These are phyloP conservation scores for Discoglossus pictus DNA, from an alignment of 2,797 vertebrate genomes.

Conservation along the genomic window DNA sequence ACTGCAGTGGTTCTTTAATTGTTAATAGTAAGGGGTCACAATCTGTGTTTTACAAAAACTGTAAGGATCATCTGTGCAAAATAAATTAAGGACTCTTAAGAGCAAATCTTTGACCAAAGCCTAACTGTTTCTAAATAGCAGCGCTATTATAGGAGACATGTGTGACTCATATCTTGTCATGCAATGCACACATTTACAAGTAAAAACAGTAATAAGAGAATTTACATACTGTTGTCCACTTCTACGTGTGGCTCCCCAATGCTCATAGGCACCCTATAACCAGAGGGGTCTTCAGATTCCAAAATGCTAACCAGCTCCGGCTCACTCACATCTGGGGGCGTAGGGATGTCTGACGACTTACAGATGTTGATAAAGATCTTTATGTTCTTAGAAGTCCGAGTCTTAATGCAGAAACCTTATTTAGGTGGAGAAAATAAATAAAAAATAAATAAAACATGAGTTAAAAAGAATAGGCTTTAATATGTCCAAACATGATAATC, in stretches of 20 bases:
- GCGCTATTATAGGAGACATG: too few species aligned
- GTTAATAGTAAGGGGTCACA: too few species aligned
- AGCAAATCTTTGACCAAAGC: too few species aligned
- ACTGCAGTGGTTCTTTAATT: too few species aligned
- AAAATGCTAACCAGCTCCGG: constrained; percentile 82
- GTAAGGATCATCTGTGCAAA: too few species aligned
- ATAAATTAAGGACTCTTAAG: too few species aligned
- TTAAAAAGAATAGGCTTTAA: neutral
- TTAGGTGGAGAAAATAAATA: neutral
- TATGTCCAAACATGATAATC: neutral
- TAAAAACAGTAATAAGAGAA: too few species aligned
- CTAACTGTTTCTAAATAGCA: too few species aligned
- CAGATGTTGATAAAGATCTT: constrained; percentile 90
- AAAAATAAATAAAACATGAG: neutral
- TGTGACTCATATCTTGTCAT: too few species aligned
- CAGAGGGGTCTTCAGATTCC: constrained; percentile 81
- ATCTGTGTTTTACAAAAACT: too few species aligned
- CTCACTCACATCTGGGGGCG: constrained; percentile 76
- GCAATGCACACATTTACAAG: too few species aligned
- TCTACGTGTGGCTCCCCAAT: constrained; percentile 86
- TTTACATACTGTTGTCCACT: constrained; percentile 83
- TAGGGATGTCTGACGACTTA: constrained; percentile 78
- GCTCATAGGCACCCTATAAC: constrained; percentile 88
- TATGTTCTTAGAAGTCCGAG: constrained; percentile 62
- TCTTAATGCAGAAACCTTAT: constrained; percentile 87